These are phyloP conservation scores for Drosophila siamana DNA, from an alignment of 2,888 invertebrate species.

Conservation along the genomic window DNA sequence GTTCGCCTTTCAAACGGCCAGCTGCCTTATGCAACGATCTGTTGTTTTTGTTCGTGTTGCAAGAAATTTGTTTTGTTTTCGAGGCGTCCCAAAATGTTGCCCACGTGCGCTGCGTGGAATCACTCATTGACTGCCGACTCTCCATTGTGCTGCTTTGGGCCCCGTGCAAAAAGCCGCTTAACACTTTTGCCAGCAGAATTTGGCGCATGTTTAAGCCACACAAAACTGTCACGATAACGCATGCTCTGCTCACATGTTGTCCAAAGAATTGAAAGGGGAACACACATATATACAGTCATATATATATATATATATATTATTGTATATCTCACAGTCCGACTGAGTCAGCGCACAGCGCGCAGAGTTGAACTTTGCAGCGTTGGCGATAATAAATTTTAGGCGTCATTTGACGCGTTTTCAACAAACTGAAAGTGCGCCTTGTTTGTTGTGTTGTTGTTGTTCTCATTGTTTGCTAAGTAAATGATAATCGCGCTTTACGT, in stretches of 20 bases:
- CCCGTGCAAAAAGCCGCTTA: constrained; percentile 65
- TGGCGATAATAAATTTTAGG: constrained; percentile 65
- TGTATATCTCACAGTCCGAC: too few species aligned
- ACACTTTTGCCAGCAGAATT: constrained; percentile 70
- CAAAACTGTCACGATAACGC: constrained; percentile 55
- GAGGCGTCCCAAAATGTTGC: constrained; percentile 55
- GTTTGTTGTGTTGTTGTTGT: constrained; percentile 20
- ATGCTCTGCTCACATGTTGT: too few species aligned
- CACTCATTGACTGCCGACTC: too few species aligned
- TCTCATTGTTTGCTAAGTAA: constrained; percentile 44
- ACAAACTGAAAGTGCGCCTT: constrained; percentile 50
- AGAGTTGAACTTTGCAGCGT: constrained; percentile 65
- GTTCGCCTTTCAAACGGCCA: constrained; percentile 72
- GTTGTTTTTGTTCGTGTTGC: constrained; percentile 47
- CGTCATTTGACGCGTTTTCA: constrained; percentile 73
- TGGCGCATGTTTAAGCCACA: constrained; percentile 58
- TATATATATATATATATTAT: constrained; percentile 11
- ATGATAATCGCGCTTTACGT: constrained; percentile 57
- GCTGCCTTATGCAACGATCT: constrained; percentile 73
- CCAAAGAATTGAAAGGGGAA: too few species aligned
- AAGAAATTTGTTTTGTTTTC: constrained; percentile 62
- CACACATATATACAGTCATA: not conserved
- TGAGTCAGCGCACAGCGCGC: constrained; percentile 60
- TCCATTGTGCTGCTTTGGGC: too few species aligned
- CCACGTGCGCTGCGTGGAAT: constrained; percentile 76